These are phyloP conservation scores for Chymomyza caudatula DNA, from an alignment of 2,888 invertebrate genomes.

Conservation along the genomic window DNA sequence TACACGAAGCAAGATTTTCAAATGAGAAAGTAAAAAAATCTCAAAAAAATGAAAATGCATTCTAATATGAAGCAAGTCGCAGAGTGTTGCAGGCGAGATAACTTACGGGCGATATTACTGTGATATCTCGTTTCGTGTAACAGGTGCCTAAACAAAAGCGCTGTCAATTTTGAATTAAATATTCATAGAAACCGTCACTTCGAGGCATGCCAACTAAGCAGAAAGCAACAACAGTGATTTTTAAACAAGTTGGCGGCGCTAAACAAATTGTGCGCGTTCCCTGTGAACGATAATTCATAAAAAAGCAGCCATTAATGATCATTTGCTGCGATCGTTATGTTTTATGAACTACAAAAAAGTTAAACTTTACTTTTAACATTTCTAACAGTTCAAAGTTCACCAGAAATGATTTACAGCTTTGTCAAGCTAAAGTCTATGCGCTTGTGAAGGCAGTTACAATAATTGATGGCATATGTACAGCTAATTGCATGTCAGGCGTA, in stretches of 20 bases:
- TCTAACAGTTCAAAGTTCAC: slow-evolving; percentile 43
- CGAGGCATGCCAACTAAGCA: neutral
- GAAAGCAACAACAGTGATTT: neutral
- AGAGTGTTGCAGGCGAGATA: too few relatives aligned
- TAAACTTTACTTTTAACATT: neutral
- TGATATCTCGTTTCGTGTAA: too few relatives aligned
- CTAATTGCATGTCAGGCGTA: slow-evolving; percentile 60
- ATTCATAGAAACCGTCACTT: neutral
- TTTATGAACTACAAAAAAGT: neutral
- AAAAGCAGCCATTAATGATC: neutral
- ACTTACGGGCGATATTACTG: too few relatives aligned
- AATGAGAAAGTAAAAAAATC: too few relatives aligned
- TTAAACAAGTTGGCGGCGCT: neutral
- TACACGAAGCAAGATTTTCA: too few relatives aligned
- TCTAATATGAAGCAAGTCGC: too few relatives aligned
- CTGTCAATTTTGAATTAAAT: neutral
- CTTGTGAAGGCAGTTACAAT: slow-evolving; percentile 9
- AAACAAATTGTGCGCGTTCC: neutral
- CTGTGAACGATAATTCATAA: neutral
- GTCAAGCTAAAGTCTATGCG: slow-evolving; percentile 12
- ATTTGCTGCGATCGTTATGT: neutral
- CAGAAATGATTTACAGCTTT: slow-evolving; percentile 47
- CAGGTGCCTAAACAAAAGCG: too few relatives aligned
- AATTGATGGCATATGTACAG: slow-evolving; percentile 36
- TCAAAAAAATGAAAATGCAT: too few relatives aligned